Conservation (phyloP, 2,888 invertebrate species). For the Gortyna flavago region DNA sequence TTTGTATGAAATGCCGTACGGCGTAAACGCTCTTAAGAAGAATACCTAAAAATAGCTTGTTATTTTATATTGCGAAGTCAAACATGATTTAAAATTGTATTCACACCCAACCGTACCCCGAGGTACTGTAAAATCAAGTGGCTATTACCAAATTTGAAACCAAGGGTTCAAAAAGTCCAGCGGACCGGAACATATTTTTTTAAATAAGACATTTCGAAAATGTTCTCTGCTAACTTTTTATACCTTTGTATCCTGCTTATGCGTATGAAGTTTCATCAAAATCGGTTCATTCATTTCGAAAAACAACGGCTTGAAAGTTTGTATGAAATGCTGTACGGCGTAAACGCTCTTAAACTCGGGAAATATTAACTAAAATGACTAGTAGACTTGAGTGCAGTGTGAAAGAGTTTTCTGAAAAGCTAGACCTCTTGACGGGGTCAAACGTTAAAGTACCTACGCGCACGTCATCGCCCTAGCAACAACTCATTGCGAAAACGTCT, state of each 20-base stretch:
- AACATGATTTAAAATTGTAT: neutral
- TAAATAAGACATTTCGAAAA: too few species aligned
- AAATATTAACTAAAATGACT: neutral
- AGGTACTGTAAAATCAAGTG: neutral
- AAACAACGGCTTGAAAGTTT: too few species aligned
- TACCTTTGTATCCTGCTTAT: too few species aligned
- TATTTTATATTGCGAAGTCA: neutral
- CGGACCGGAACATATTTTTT: neutral
- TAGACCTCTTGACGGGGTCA: neutral
- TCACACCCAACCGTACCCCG: neutral
- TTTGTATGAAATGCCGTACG: too few species aligned
- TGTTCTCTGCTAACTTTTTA: too few species aligned
- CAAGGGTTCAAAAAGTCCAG: neutral
- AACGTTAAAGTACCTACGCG: neutral
- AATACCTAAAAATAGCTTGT: neutral
- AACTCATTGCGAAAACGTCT: neutral
- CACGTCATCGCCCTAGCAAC: slow-evolving; percentile 3
- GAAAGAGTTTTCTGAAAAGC: neutral
- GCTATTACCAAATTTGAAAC: neutral
- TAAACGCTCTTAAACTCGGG: neutral
- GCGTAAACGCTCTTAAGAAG: too few species aligned
- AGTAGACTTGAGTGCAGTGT: neutral
- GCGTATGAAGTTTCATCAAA: too few species aligned
- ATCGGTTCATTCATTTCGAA: too few species aligned
- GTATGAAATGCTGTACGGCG: too few species aligned